Evolutionary conservation across 2,797 vertebrate species (phyloP).

Genomic region (Benthosema pterotum): DNA sequence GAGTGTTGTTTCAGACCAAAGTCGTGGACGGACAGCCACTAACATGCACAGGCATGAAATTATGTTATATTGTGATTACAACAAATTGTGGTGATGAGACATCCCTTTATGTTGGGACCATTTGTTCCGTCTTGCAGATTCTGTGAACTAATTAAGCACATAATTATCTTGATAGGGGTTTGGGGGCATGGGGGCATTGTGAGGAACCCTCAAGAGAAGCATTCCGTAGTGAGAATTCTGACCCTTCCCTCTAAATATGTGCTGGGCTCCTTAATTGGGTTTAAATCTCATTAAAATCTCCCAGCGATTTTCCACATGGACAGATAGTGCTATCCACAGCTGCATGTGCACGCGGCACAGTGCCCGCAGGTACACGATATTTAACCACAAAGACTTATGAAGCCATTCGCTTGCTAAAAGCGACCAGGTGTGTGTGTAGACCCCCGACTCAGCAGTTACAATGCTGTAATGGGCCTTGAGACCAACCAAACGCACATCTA

Average conservation of each 20-base stretch:
- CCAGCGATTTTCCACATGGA: slow-evolving; percentile 34
- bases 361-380: slow-evolving; percentile 35
- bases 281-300: slow-evolving; percentile 45
- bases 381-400: slow-evolving; percentile 35
- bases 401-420: slow-evolving; percentile 42
- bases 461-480: slow-evolving; percentile 39
- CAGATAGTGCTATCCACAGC: slow-evolving; percentile 35
- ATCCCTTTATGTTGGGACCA: neutral
- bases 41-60: neutral
- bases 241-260: slow-evolving; percentile 27
- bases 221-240: neutral
- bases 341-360: slow-evolving; percentile 33
- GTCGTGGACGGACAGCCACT: no score
- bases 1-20: no score
- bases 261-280: slow-evolving; percentile 32
- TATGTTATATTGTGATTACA: neutral
- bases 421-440: slow-evolving; percentile 40
- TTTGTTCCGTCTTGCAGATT: neutral
- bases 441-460: slow-evolving; percentile 59
- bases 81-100: neutral
- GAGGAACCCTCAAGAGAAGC: neutral
- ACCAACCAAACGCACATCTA: slow-evolving; percentile 45
- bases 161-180: slow-evolving; percentile 11
- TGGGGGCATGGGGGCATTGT: neutral
- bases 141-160: slow-evolving; percentile 8